These are phyloP conservation scores for Adelosebastes latens DNA, from an alignment of 2,797 vertebrate species.

Conservation along the genomic window DNA sequence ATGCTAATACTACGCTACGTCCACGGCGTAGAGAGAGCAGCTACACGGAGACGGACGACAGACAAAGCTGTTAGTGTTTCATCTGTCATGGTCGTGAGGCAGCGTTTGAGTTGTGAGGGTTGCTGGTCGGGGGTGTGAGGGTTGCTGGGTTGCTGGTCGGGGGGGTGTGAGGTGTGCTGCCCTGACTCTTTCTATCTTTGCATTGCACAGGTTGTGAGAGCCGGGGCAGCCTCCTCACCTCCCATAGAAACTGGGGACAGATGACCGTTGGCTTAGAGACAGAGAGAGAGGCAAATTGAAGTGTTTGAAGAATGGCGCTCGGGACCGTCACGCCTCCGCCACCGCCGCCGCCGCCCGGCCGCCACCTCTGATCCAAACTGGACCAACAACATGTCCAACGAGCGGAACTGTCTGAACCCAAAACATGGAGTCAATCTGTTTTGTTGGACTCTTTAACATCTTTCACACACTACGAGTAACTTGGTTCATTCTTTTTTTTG, in stretches of 20 bases:
- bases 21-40: background rate
- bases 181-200: slow-evolving; percentile 90
- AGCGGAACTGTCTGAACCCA: slow-evolving; percentile 33
- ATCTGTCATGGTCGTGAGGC: background rate
- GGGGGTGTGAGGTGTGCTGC: slow-evolving; percentile 81
- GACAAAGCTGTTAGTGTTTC: slow-evolving; percentile 8
- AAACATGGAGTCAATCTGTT: slow-evolving; percentile 5
- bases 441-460: slow-evolving; percentile 1
- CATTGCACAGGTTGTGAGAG: slow-evolving; percentile 89
- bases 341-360: slow-evolving; percentile 27
- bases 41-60: background rate
- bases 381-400: slow-evolving; percentile 61
- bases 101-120: slow-evolving; percentile 42
- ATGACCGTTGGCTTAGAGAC: slow-evolving; percentile 79
- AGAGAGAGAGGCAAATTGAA: slow-evolving; percentile 80
- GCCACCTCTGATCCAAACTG: slow-evolving; percentile 71
- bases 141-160: no score
- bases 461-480: slow-evolving; percentile 9
- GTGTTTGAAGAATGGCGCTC: slow-evolving; percentile 72
- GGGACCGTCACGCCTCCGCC: slow-evolving; percentile 54
- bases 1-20: no score
- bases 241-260: slow-evolving; percentile 74
- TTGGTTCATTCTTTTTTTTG: slow-evolving; percentile 1
- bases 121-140: slow-evolving; percentile 48
- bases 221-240: slow-evolving; percentile 81